A percentile compares a stretch with the other conserved stretches of the same genome.
These are phyloP conservation scores for Pongo abelii DNA, from an alignment of 2,113 vertebrate genomes.

Conservation along the genomic window DNA sequence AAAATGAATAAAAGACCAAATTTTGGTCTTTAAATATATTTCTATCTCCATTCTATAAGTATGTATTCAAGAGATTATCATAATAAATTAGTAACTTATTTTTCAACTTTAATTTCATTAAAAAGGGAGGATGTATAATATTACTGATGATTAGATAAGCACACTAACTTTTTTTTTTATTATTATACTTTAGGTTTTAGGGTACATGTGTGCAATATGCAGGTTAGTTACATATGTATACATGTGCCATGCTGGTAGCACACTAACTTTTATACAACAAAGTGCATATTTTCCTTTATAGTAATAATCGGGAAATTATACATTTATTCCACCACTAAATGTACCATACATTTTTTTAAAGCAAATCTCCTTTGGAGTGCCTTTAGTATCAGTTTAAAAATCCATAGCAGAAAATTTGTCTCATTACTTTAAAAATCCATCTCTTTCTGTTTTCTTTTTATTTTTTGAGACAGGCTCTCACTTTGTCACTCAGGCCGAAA, in stretches of 20 bases:
- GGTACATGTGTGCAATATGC: too few relatives aligned
- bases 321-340: constrained; percentile 21
- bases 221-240: too few relatives aligned
- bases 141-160: constrained; percentile 23
- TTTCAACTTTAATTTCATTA: constrained; percentile 48
- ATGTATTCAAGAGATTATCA: neutral
- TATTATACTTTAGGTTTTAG: too few relatives aligned
- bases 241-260: neutral
- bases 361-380: constrained; percentile 23
- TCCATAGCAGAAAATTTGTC: neutral
- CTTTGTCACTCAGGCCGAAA: neutral
- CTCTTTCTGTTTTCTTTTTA: neutral
- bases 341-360: neutral
- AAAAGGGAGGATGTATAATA: neutral
- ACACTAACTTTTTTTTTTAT: neutral
- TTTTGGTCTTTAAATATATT: neutral
- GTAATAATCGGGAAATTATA: constrained; percentile 14
- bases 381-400: constrained; percentile 32
- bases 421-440: constrained; percentile 12
- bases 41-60: neutral
- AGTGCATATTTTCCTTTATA: neutral
- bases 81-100: constrained; percentile 36
- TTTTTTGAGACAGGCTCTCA: neutral
- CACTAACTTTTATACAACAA: neutral
- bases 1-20: constrained; percentile 40